phyloP scores from a whole-genome alignment of 1,140 invertebrate species.

The Drosophila nigrodunni region DNA sequence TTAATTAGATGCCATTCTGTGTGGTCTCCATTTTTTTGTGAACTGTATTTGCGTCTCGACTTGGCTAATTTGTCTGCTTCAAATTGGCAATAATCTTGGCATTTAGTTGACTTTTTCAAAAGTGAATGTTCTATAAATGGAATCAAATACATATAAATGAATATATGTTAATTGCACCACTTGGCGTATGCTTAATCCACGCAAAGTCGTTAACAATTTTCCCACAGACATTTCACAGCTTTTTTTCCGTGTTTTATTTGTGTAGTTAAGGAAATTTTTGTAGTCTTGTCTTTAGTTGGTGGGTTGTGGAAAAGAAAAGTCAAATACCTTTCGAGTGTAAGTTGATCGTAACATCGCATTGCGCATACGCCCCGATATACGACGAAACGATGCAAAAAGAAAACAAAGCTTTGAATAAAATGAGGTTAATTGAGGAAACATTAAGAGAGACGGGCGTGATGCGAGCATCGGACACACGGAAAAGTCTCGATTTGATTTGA shows the following conservation, averaged over 20 bases:
- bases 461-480: slow-evolving; percentile 65
- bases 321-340: slow-evolving; percentile 30
- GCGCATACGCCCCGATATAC: slow-evolving; percentile 67
- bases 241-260: slow-evolving; percentile 1
- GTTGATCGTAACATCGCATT: slow-evolving; percentile 48
- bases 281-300: no score
- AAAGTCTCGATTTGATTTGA: slow-evolving; percentile 73
- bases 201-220: neutral
- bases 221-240: neutral
- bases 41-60: neutral
- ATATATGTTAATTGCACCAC: neutral
- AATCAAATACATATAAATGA: neutral
- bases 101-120: slow-evolving; percentile 5
- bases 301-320: slow-evolving; percentile 23
- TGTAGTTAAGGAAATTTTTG: slow-evolving; percentile 16
- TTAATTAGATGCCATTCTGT: slow-evolving; percentile 72
- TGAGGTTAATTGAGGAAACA: slow-evolving; percentile 82
- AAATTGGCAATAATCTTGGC: slow-evolving; percentile 19
- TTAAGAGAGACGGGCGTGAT: slow-evolving; percentile 70
- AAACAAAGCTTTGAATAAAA: slow-evolving; percentile 28
- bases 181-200: slow-evolving; percentile 6
- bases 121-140: slow-evolving; percentile 10
- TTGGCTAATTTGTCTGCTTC: slow-evolving; percentile 3
- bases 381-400: slow-evolving; percentile 13
- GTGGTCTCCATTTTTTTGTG: slow-evolving; percentile 5